These are phyloP conservation scores for Gnatocerus cornutus DNA, from an alignment of 2,888 invertebrate species.

Conservation along the genomic window DNA sequence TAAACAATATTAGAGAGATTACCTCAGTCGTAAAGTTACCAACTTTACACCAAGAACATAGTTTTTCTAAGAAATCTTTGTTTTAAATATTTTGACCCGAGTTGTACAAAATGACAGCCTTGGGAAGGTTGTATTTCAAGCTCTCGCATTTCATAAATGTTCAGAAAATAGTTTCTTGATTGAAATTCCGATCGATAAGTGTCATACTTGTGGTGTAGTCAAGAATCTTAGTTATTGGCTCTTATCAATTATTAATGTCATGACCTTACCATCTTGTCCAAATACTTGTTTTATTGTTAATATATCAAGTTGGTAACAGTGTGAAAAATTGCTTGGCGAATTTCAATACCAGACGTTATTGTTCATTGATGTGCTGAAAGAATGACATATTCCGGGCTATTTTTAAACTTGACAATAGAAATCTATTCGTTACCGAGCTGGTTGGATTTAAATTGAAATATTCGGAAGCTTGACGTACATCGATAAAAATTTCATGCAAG, in stretches of 20 bases:
- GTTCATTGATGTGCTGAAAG: constrained; percentile 22
- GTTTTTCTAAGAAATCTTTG: background rate
- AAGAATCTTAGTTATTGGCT: constrained; percentile 34
- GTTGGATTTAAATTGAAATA: constrained; percentile 9
- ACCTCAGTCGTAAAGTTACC: background rate
- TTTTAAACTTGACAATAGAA: constrained; percentile 29
- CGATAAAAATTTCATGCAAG: background rate
- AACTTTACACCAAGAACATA: background rate
- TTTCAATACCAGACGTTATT: constrained; percentile 37
- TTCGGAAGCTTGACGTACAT: background rate
- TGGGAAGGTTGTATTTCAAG: too few relatives aligned
- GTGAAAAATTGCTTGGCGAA: constrained; percentile 10
- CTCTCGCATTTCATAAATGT: too few relatives aligned
- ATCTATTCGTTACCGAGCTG: constrained; percentile 12
- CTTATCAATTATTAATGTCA: background rate
- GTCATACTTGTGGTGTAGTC: constrained; percentile 38
- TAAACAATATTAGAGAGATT: constrained; percentile 22
- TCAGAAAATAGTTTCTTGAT: constrained; percentile 41
- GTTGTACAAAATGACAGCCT: too few relatives aligned
- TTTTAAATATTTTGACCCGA: background rate
- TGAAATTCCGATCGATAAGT: constrained; percentile 47
- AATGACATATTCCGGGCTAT: constrained; percentile 26
- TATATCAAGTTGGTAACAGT: background rate
- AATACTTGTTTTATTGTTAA: constrained; percentile 18
- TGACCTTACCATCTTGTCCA: background rate